Base-by-base conservation (phyloP, 2,797 vertebrate genomes). In the Harpagifer antarcticus region DNA sequence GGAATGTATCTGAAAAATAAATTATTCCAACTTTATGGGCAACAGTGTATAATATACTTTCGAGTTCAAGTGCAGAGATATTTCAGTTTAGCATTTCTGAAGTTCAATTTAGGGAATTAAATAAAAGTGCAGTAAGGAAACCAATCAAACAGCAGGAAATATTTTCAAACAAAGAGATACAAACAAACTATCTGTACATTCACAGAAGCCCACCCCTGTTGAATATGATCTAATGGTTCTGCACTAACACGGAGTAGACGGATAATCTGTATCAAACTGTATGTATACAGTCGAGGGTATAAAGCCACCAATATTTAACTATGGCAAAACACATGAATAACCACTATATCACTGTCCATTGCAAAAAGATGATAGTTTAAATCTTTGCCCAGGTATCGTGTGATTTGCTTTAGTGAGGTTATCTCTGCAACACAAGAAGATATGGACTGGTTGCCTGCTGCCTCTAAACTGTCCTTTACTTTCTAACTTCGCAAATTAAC, bases 401-500 rank as follows among this genome's bases (percentile, higher is more conserved):
- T 40, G 6, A 4, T 33, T 12, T 62, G 40, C 17, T 60, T 31
- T 12, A 42, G 8, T 42, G n/a, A 66, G 3, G 33, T 44, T 57
- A 64, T 65, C 19, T 45, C 33, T 74, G 17, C 68, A 15, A 10
- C 16, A 45, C 27, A 40, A 50, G 17, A 16, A 43, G 16, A 20
- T 16, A 33, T 14, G 8, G 60, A 48, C 3, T 31, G 49, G 68
- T 27, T 45, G 11, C 17, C 49, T 68, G 44, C 7, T 14, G 2
- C 3, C 47, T n/a, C 20, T 57, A 58, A 10, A 44, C 23, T 64
- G 12, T 67, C 66, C 74, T 72, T 65, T 49, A 12, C 10, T 69
- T 47, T 48, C 13, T n/a, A 43, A 62, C 6, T 57, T 27, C 67
- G 27, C 56, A 64, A 60, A 73, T 53, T 19, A 70, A 68, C 15